Percentiles rank a stretch among this genome's conserved stretches.
Conservation (phyloP, 1,140 invertebrate species). For the Pseudomyrmex pallidus region DNA sequence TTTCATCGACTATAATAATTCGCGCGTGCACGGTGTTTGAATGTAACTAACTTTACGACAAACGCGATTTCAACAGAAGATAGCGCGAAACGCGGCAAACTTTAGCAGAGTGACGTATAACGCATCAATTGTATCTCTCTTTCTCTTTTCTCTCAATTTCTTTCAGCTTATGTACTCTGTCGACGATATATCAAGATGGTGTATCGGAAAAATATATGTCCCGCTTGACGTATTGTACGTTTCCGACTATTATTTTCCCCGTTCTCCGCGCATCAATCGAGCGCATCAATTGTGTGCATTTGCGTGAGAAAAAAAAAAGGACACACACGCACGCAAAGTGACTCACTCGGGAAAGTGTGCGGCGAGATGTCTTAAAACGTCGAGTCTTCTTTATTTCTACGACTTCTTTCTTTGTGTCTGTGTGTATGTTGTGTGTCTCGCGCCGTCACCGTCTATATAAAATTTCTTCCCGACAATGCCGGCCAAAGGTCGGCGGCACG, state of each 20-base stretch:
- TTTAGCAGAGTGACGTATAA: not conserved
- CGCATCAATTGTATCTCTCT: not conserved
- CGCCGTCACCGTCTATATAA: not conserved
- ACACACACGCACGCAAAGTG: not conserved
- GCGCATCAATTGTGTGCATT: constrained; percentile 30
- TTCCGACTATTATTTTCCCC: constrained; percentile 32
- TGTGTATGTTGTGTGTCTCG: not conserved
- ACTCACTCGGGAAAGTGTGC: not conserved
- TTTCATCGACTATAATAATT: not conserved
- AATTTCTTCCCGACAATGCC: constrained; percentile 46
- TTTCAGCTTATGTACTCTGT: not conserved
- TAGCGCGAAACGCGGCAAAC: too few relatives aligned
- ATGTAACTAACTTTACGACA: too few relatives aligned
- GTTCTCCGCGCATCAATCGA: constrained; percentile 8
- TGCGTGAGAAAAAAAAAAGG: constrained; percentile 16
- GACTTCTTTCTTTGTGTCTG: not conserved
- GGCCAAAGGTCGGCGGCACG: not conserved
- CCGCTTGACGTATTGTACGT: constrained; percentile 22
- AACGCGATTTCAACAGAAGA: too few relatives aligned
- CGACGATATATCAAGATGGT: constrained; percentile 26
- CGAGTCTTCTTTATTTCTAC: not conserved
- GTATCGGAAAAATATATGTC: constrained; percentile 48
- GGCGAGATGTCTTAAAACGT: constrained; percentile 26
- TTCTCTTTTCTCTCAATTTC: not conserved
- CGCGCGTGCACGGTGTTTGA: constrained; percentile 20